phyloP scores from a whole-genome alignment of 2,113 vertebrate species.

The Otus sunia region DNA sequence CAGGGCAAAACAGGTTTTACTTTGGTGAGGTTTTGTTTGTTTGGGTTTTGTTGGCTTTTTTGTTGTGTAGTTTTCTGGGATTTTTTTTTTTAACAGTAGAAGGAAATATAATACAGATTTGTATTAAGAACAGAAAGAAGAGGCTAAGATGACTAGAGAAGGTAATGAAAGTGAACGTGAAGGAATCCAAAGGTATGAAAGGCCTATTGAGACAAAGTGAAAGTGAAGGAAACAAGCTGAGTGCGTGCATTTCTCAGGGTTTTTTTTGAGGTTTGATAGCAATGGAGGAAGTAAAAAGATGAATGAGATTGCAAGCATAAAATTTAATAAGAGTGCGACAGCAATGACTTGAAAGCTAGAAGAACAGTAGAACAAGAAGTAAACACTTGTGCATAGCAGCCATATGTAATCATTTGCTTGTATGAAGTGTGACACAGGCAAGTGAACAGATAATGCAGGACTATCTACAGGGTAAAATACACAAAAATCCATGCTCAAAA shows the following conservation, averaged over 20 bases:
- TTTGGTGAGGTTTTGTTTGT: background rate
- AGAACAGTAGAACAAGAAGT: background rate
- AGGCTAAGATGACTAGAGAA: background rate
- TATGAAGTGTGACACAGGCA: background rate
- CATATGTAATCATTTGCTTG: background rate
- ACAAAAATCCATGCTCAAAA: background rate
- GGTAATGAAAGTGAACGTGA: background rate
- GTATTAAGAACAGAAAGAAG: background rate
- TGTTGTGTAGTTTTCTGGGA: background rate
- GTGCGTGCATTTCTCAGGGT: background rate
- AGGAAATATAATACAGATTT: background rate
- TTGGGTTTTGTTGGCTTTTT: background rate
- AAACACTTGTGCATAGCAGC: background rate
- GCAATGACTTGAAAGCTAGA: background rate
- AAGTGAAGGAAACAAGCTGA: background rate
- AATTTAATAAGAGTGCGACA: background rate
- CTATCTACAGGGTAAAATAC: background rate
- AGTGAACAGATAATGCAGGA: background rate
- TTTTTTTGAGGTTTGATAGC: background rate
- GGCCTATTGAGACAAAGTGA: background rate
- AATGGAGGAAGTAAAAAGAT: background rate
- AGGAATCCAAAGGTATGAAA: background rate
- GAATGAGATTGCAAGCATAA: background rate
- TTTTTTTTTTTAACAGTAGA: background rate
- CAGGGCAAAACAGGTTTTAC: background rate